These are phyloP conservation scores for Montipora foliosa DNA, from an alignment of 64 coral and sea anemone genomes.

Conservation along the genomic window DNA sequence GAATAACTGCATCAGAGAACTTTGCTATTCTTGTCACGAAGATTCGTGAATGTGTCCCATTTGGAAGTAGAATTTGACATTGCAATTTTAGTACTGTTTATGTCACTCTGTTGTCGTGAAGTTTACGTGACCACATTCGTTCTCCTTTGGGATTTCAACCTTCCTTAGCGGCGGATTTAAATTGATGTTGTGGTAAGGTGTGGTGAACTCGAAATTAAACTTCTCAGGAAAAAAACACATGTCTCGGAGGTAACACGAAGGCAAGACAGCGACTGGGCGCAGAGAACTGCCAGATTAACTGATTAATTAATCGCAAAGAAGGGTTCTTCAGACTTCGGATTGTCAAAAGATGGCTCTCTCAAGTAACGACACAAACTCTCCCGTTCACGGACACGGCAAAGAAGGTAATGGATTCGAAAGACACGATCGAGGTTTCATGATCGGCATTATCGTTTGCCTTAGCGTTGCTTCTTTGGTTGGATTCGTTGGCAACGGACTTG, in stretches of 20 bases:
- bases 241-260: not conserved
- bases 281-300: not conserved
- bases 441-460: slow-evolving; percentile 42
- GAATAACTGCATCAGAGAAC: too few species aligned
- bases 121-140: not conserved
- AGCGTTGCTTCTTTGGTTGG: slow-evolving; percentile 72
- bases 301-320: not conserved
- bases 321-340: not conserved
- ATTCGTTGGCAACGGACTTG: slow-evolving; percentile 76
- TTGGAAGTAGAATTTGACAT: not conserved
- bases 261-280: too few species aligned
- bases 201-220: not conserved
- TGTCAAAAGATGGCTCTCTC: slow-evolving; percentile 7
- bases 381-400: not conserved
- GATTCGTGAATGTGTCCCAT: not conserved
- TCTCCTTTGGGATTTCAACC: not conserved
- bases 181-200: not conserved
- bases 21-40: too few species aligned
- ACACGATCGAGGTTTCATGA: slow-evolving; percentile 50
- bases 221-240: not conserved
- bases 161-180: not conserved
- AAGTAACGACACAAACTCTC: not conserved
- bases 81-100: not conserved
- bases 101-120: not conserved
- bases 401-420: not conserved